These are phyloP conservation scores for Cetoscarus ocellatus DNA, from an alignment of 2,797 vertebrate genomes.

Conservation along the genomic window DNA sequence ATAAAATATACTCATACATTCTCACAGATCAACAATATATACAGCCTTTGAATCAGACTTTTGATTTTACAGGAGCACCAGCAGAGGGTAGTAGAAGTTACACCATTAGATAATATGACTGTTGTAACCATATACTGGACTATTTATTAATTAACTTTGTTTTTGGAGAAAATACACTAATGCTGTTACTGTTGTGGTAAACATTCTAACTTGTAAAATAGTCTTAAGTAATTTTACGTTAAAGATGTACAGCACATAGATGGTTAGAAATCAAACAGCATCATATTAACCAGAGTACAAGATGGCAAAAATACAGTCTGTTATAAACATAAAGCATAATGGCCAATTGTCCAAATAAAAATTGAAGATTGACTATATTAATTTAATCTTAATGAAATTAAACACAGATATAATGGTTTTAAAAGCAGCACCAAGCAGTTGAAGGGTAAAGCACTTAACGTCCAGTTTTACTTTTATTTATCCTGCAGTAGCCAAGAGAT, in stretches of 20 bases:
- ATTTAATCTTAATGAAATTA: neutral
- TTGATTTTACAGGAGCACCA: constrained; percentile 8
- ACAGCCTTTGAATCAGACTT: neutral
- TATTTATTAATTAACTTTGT: no score
- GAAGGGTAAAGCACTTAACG: constrained; percentile 9
- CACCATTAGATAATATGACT: neutral
- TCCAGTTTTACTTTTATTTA: constrained; percentile 10
- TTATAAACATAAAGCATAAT: no score
- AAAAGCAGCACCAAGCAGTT: no score
- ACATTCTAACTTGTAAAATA: no score
- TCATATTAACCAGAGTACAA: neutral
- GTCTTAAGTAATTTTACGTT: no score
- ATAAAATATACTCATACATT: neutral
- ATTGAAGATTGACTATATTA: no score
- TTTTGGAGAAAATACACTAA: neutral
- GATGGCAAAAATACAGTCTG: neutral
- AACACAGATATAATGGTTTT: no score
- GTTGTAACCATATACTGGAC: neutral
- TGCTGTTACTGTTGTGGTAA: neutral
- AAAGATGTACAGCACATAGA: no score
- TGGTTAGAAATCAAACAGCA: neutral
- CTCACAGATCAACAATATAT: no score
- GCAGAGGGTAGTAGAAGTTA: constrained; percentile 24
- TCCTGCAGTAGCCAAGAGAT: constrained; percentile 19
- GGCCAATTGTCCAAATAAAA: no score